Percentiles rank a stretch among this genome's conserved stretches.
Evolutionary conservation across 2,888 invertebrate genomes (phyloP).

Genomic region (Catocala sponsa): DNA sequence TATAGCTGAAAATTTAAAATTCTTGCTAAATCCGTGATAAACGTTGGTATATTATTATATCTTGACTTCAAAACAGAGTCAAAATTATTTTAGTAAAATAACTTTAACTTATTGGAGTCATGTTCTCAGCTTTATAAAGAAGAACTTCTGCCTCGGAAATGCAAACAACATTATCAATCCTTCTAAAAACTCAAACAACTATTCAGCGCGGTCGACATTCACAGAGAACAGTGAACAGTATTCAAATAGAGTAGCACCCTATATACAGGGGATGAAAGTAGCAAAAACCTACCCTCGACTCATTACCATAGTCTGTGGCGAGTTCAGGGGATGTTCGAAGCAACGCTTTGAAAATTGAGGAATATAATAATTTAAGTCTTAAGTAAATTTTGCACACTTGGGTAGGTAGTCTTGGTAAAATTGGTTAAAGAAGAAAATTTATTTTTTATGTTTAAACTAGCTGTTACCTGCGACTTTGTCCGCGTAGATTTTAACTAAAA

Average conservation of each 20-base stretch:
- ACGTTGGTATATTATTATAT: no score
- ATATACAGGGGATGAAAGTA: slow-evolving; percentile 62
- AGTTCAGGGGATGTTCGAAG: slow-evolving; percentile 57
- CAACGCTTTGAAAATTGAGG: slow-evolving; percentile 44
- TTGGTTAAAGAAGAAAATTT: no score
- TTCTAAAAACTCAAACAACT: slow-evolving; percentile 54
- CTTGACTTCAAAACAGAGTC: no score
- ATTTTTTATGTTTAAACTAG: no score
- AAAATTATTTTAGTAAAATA: no score
- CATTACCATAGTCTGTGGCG: slow-evolving; percentile 74
- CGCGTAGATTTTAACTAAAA: no score
- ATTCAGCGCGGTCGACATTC: slow-evolving; percentile 52
- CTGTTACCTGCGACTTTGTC: no score
- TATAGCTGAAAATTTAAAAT: no score
- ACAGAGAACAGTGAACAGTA: slow-evolving; percentile 56
- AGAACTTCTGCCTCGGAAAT: background rate
- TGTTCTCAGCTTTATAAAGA: no score
- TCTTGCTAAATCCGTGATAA: no score
- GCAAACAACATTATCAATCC: slow-evolving; percentile 44
- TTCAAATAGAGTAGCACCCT: slow-evolving; percentile 61
- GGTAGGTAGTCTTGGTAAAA: no score
- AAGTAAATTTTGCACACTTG: slow-evolving; percentile 14
- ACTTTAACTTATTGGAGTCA: no score
- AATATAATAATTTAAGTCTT: slow-evolving; percentile 47
- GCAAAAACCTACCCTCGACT: slow-evolving; percentile 72